These are phyloP conservation scores for Junonia oenone DNA, from an alignment of 2,888 invertebrate species.

Conservation along the genomic window DNA sequence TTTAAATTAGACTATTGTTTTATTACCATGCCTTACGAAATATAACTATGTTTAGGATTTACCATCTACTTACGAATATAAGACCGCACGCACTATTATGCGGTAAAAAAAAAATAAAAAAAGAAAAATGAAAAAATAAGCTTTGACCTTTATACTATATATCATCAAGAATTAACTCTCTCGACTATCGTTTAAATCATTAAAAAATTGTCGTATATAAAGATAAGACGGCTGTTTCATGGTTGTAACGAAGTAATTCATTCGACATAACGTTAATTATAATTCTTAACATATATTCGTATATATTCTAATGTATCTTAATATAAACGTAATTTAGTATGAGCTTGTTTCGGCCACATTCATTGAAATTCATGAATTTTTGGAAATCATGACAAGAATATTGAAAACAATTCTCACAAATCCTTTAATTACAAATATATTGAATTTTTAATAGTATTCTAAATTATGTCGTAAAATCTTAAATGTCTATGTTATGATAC, in stretches of 20 bases:
- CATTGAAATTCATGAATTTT: background rate
- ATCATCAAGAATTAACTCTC: background rate
- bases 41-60: background rate
- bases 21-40: conserved; percentile 5
- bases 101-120: conserved; percentile 2
- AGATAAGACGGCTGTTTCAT: background rate
- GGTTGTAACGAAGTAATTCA: background rate
- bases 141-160: background rate
- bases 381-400: background rate
- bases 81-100: background rate
- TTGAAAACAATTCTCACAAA: background rate
- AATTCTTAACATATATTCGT: conserved; percentile 10
- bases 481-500: too few species aligned
- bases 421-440: background rate
- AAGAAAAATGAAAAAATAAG: background rate
- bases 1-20: conserved; percentile 16
- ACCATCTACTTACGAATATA: background rate
- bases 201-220: background rate
- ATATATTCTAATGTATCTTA: conserved; percentile 18
- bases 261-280: background rate
- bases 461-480: background rate
- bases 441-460: background rate
- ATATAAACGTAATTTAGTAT: conserved; percentile 22
- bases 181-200: background rate
- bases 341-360: conserved; percentile 24